Evolutionary conservation across 2,888 invertebrate species (phyloP).

Genomic region (Drosophila quinaria): DNA sequence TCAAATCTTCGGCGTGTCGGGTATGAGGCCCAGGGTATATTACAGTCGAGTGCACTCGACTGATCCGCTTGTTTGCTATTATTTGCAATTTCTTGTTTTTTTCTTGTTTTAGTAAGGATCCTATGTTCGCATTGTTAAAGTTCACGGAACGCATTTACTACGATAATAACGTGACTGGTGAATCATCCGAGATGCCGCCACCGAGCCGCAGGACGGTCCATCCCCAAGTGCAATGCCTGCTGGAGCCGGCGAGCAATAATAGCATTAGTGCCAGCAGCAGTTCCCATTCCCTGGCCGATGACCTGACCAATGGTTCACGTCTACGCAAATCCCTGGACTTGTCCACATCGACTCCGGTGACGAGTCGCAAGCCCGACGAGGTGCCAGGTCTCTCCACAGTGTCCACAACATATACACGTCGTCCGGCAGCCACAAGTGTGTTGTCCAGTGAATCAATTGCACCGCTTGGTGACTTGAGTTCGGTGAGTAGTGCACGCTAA

Average conservation of each 20-base stretch:
- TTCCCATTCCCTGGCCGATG: constrained; percentile 7
- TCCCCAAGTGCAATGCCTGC: neutral
- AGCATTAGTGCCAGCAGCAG: constrained; percentile 1
- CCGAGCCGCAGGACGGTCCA: constrained; percentile 5
- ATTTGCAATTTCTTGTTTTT: neutral
- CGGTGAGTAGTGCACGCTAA: constrained; percentile 61
- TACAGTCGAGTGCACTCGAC: too few relatives aligned
- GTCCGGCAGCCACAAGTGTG: neutral
- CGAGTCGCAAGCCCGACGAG: constrained; percentile 40
- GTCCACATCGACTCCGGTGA: constrained; percentile 77
- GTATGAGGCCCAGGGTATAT: too few relatives aligned
- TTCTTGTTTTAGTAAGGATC: constrained; percentile 77
- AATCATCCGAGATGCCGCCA: constrained; percentile 56
- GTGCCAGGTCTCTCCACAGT: neutral
- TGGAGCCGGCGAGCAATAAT: constrained; percentile 1
- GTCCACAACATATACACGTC: constrained; percentile 9
- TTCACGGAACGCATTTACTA: constrained; percentile 80
- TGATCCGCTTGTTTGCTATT: too few relatives aligned
- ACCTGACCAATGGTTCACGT: neutral
- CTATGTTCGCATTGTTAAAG: constrained; percentile 81
- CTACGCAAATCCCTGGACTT: constrained; percentile 67
- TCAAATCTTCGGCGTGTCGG: too few relatives aligned
- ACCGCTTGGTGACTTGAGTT: constrained; percentile 72
- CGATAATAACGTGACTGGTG: constrained; percentile 1
- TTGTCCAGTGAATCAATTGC: constrained; percentile 28